Conservation (phyloP, 2,113 vertebrate genomes). For the Arenaria interpres region DNA sequence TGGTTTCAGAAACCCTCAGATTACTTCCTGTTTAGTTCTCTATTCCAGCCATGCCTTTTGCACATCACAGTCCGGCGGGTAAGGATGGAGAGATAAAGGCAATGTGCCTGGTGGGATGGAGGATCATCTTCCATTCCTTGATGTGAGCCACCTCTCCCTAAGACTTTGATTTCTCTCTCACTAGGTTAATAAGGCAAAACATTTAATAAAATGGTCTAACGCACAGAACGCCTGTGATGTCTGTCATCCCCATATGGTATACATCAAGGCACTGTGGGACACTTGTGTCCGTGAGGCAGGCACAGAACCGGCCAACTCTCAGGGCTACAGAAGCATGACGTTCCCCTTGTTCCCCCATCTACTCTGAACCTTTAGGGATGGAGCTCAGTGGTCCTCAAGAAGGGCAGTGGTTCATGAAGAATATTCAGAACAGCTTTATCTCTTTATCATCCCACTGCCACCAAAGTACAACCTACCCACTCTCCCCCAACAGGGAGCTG, state of each 20-base stretch:
- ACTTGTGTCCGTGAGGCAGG: rapidly evolving
- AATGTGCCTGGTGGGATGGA: background rate
- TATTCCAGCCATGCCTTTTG: background rate
- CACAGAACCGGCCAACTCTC: background rate
- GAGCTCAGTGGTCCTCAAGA: background rate
- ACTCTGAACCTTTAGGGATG: background rate
- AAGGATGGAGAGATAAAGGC: background rate
- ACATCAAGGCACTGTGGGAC: background rate
- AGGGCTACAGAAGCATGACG: rapidly evolving
- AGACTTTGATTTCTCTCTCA: background rate
- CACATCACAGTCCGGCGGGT: rapidly evolving
- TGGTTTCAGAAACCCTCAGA: background rate
- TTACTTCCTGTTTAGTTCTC: background rate
- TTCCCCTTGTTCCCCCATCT: background rate
- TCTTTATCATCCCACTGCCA: background rate
- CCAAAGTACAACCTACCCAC: background rate
- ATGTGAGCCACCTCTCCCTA: background rate
- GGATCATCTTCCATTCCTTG: background rate
- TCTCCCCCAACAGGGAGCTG: background rate
- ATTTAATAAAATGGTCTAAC: background rate
- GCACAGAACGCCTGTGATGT: rapidly evolving
- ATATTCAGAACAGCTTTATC: background rate
- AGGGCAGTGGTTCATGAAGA: background rate
- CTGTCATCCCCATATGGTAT: no score
- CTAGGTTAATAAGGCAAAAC: background rate